Conservation (phyloP, 2,888 invertebrate species). For the Hirtodrosophila cameraria region DNA sequence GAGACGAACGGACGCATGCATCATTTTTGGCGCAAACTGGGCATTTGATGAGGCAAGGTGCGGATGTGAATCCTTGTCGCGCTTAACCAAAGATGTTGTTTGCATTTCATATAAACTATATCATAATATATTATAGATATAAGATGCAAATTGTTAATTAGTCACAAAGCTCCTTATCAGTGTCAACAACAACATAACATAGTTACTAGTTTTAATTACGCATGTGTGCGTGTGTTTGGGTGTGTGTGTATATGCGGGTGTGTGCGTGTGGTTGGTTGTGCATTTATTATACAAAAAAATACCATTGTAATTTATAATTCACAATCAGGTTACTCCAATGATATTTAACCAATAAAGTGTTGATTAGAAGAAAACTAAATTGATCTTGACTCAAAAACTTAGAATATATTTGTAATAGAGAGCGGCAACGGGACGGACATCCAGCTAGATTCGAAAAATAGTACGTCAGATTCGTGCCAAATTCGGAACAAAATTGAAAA, state of each 20-base stretch:
- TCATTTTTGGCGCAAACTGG: conserved; percentile 81
- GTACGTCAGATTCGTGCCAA: too few species aligned
- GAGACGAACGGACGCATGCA: conserved; percentile 85
- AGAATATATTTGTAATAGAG: too few species aligned
- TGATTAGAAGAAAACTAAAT: conserved; percentile 11
- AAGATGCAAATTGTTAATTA: conserved; percentile 36
- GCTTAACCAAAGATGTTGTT: conserved; percentile 56
- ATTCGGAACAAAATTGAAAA: too few species aligned
- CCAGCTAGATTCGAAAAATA: too few species aligned
- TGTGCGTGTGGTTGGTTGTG: conserved; percentile 7
- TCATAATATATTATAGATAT: not conserved
- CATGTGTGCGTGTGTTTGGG: conserved; percentile 6
- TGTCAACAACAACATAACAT: conserved; percentile 36
- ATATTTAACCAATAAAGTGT: conserved; percentile 47
- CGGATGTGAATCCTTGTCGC: not conserved
- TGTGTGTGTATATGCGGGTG: not conserved
- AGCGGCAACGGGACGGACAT: too few species aligned
- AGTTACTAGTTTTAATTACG: conserved; percentile 43
- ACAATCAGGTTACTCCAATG: conserved; percentile 9
- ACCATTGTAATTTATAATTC: conserved; percentile 40
- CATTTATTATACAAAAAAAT: conserved; percentile 54
- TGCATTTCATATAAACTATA: conserved; percentile 11
- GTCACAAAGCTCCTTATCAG: conserved; percentile 50
- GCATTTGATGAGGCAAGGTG: conserved; percentile 63
- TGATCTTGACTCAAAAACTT: too few species aligned